Evolutionary conservation across 1,140 invertebrate species (phyloP).

Genomic region (Acromyrmex charruanus): DNA sequence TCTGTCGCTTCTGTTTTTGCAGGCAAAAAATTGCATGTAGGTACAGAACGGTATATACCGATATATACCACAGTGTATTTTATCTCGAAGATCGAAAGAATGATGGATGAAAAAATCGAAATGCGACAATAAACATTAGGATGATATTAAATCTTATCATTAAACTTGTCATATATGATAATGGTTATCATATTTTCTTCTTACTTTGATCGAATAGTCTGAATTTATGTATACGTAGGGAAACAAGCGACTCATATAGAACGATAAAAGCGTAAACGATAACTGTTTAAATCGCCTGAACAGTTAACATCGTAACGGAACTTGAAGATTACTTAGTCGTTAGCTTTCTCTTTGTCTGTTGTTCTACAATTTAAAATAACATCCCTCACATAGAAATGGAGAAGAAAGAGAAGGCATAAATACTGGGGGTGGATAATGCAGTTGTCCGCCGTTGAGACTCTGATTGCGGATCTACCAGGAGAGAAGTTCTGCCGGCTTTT

Average conservation of each 20-base stretch:
- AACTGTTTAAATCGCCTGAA: constrained; percentile 70
- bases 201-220: constrained; percentile 42
- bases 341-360: constrained; percentile 58
- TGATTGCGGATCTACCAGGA: constrained; percentile 72
- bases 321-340: constrained; percentile 58
- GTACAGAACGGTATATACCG: not conserved
- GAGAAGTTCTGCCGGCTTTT: constrained; percentile 76
- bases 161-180: not conserved
- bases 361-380: not conserved
- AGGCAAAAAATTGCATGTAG: constrained; percentile 15
- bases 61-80: not conserved
- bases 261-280: constrained; percentile 64
- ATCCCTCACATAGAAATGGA: not conserved
- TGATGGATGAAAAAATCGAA: not conserved
- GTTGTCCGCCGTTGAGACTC: constrained; percentile 65
- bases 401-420: not conserved
- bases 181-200: not conserved
- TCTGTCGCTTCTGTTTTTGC: constrained; percentile 29
- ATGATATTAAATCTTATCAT: not conserved
- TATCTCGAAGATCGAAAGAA: not conserved
- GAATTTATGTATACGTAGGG: constrained; percentile 6
- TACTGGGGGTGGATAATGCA: constrained; percentile 59
- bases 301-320: constrained; percentile 67
- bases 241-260: constrained; percentile 55
- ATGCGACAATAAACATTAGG: not conserved